Percentiles rank a stretch among this genome's conserved stretches.
These are phyloP conservation scores for Sepioteuthis lessoniana DNA, from an alignment of 2,888 invertebrate genomes.

Conservation along the genomic window DNA sequence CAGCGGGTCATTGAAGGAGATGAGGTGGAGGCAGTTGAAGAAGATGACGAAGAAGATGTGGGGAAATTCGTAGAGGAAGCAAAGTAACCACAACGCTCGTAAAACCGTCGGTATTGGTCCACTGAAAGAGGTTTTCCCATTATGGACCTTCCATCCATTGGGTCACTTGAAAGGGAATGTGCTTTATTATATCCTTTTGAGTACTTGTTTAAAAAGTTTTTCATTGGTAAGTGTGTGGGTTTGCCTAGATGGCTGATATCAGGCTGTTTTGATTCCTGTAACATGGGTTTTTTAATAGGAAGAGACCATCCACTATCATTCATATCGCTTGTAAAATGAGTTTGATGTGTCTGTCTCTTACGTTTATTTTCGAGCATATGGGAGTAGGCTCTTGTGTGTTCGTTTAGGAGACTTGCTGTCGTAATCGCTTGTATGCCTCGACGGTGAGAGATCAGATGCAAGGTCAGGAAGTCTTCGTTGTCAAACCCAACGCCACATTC, in stretches of 20 bases:
- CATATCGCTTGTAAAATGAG: neutral
- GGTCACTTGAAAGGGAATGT: neutral
- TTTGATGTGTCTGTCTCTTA: neutral
- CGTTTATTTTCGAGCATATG: slow-evolving; percentile 35
- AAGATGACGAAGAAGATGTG: neutral
- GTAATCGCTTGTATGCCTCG: neutral
- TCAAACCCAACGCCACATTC: slow-evolving; percentile 65
- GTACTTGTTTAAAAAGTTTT: slow-evolving; percentile 17
- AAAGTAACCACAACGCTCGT: neutral
- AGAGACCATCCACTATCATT: neutral
- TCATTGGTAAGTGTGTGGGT: neutral
- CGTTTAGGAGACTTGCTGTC: neutral
- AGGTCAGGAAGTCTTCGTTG: slow-evolving; percentile 70
- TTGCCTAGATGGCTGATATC: neutral
- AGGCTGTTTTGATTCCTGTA: neutral
- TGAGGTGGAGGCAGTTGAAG: neutral
- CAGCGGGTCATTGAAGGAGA: neutral
- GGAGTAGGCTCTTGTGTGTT: neutral
- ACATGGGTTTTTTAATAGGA: neutral
- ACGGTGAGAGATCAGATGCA: slow-evolving; percentile 70
- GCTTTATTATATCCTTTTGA: neutral
- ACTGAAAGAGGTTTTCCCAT: neutral
- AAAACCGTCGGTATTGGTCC: neutral
- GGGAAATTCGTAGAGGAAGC: neutral
- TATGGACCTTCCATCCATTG: neutral